A percentile compares a stretch with the other conserved stretches of the same genome.
Conservation (phyloP, 2,888 invertebrate species). For the Agonopterix arenella region DNA sequence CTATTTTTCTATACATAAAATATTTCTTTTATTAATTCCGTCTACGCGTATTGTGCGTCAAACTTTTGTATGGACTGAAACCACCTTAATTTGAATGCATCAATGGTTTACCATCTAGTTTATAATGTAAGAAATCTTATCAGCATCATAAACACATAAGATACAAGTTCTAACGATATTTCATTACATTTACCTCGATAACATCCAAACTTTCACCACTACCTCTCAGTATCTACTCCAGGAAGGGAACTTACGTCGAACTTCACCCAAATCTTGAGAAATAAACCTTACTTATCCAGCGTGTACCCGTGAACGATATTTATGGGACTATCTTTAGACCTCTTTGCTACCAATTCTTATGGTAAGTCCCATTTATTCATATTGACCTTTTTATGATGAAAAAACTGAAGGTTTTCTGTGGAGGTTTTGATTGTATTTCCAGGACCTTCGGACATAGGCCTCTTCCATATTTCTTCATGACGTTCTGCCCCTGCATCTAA, state of each 20-base stretch:
- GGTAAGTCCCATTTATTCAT: conserved; percentile 52
- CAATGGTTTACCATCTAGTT: too few relatives aligned
- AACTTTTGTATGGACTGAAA: too few relatives aligned
- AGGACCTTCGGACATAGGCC: too few relatives aligned
- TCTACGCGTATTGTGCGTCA: too few relatives aligned
- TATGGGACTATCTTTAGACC: conserved; percentile 56
- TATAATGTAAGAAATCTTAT: too few relatives aligned
- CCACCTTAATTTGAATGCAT: too few relatives aligned
- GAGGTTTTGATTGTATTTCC: too few relatives aligned
- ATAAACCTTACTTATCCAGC: conserved; percentile 62
- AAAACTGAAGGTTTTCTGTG: neutral
- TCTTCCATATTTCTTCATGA: too few relatives aligned
- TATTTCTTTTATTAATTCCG: too few relatives aligned
- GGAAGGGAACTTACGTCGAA: conserved; percentile 31
- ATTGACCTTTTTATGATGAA: conserved; percentile 26
- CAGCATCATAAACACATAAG: too few relatives aligned
- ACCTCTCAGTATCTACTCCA: conserved; percentile 18
- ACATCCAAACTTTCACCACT: conserved; percentile 5
- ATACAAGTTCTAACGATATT: neutral
- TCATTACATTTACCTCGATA: conserved; percentile 3
- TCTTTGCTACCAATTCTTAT: conserved; percentile 42
- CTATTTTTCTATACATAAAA: too few relatives aligned
- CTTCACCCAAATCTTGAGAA: conserved; percentile 54
- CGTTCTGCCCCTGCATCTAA: too few relatives aligned
- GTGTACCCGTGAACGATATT: conserved; percentile 57